Evolutionary conservation across 1,140 invertebrate genomes (phyloP).

Genomic region (Rhopalosiphum maidis): DNA sequence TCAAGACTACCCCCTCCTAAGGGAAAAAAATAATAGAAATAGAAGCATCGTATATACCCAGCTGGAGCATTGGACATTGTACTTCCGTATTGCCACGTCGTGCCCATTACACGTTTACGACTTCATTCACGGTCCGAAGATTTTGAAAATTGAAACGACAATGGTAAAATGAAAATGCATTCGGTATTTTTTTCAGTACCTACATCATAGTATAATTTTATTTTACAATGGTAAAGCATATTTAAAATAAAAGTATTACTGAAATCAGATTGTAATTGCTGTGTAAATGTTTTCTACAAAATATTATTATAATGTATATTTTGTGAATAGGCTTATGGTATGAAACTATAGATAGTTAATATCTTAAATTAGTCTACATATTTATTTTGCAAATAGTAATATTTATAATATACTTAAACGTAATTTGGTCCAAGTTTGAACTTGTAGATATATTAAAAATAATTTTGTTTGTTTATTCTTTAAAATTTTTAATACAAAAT

Average conservation of each 20-base stretch:
- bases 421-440: too few species aligned
- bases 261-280: not conserved
- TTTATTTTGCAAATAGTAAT: too few species aligned
- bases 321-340: too few species aligned
- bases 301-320: too few species aligned
- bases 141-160: constrained; percentile 55
- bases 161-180: not conserved
- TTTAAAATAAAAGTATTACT: not conserved
- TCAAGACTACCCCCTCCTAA: not conserved
- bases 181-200: constrained; percentile 10
- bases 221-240: not conserved
- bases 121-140: constrained; percentile 55
- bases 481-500: too few species aligned
- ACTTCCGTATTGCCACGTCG: constrained; percentile 34
- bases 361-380: too few species aligned
- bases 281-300: not conserved
- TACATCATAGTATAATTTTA: constrained; percentile 18
- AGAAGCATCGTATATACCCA: constrained; percentile 2
- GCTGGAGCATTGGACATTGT: constrained; percentile 7
- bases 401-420: too few species aligned
- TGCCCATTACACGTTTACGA: constrained; percentile 53
- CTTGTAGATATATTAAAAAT: too few species aligned
- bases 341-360: too few species aligned
- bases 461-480: too few species aligned
- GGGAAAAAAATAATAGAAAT: constrained; percentile 43